These are phyloP conservation scores for Pogoniulus pusillus DNA, from an alignment of 2,797 vertebrate species.

Conservation along the genomic window DNA sequence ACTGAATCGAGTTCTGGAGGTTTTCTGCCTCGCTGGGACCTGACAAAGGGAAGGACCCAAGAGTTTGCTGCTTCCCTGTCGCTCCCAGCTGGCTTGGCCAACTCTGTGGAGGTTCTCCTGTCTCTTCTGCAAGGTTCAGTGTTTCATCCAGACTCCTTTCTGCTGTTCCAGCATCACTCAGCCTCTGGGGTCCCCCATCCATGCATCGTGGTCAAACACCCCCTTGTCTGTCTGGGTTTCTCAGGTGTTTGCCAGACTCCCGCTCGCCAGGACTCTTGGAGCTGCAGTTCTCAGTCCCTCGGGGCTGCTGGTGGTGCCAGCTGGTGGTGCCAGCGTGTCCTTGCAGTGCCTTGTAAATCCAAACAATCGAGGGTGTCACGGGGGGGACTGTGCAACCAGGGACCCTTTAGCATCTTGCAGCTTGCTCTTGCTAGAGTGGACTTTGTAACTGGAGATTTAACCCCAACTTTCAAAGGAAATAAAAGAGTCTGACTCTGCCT, in stretches of 20 bases:
- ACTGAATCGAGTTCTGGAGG: accelerated
- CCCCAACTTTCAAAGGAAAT: slow-evolving; percentile 55
- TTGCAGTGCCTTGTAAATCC: slow-evolving; percentile 69
- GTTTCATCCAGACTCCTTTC: accelerated
- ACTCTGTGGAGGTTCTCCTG: accelerated
- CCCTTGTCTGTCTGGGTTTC: not conserved
- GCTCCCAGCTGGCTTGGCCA: accelerated
- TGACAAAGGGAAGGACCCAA: accelerated
- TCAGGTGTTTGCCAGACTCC: not conserved
- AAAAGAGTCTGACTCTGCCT: slow-evolving; percentile 53
- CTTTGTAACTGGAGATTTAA: slow-evolving; percentile 36
- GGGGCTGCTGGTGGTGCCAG: not conserved
- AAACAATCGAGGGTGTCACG: not conserved
- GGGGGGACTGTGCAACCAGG: slow-evolving; percentile 7
- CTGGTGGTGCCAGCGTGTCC: not conserved
- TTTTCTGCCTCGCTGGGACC: not conserved
- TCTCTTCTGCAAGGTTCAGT: not conserved
- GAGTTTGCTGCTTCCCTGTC: not conserved
- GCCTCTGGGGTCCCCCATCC: not conserved
- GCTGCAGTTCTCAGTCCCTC: accelerated
- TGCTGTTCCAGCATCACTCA: not conserved
- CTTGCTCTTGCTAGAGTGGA: not conserved
- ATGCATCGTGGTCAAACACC: not conserved
- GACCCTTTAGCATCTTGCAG: not conserved
- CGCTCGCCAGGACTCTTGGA: not conserved